phyloP scores from a whole-genome alignment of 2,888 invertebrate genomes.

The Dryobota labecula region DNA sequence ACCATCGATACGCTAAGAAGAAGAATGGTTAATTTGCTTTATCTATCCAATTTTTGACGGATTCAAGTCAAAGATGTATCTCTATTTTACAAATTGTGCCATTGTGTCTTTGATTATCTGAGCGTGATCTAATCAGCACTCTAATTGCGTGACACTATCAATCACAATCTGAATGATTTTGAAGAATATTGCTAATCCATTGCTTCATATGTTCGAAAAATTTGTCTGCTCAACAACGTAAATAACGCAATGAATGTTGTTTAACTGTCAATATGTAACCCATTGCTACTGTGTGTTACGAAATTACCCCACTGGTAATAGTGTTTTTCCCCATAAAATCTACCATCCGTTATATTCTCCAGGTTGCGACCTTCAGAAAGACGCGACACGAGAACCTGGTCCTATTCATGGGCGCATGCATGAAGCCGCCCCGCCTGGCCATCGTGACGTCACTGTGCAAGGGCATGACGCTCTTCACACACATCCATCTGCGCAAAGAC shows the following conservation, averaged over 20 bases:
- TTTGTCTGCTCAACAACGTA: too few species aligned
- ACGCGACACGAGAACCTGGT: constrained; percentile 99
- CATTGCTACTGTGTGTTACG: too few species aligned
- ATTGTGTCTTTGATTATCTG: background rate
- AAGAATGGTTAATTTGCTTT: background rate
- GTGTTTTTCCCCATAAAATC: background rate
- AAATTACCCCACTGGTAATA: too few species aligned
- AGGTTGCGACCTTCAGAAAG: constrained; percentile 98
- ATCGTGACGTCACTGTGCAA: constrained; percentile 99
- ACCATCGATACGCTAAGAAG: background rate
- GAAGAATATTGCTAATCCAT: too few species aligned
- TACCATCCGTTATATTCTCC: background rate
- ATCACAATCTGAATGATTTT: too few species aligned
- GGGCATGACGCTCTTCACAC: constrained; percentile 98
- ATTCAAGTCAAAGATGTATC: background rate
- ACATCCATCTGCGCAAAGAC: constrained; percentile 97
- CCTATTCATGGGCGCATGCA: constrained; percentile 99
- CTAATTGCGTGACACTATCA: too few species aligned
- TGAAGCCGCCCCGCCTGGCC: constrained; percentile 98
- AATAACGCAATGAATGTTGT: too few species aligned
- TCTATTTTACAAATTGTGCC: background rate
- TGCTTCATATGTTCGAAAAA: too few species aligned
- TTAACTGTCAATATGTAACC: too few species aligned
- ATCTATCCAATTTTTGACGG: background rate
- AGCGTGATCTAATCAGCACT: background rate